phyloP scores from a whole-genome alignment of 2,797 vertebrate genomes.

The Sparidentex hasta region DNA sequence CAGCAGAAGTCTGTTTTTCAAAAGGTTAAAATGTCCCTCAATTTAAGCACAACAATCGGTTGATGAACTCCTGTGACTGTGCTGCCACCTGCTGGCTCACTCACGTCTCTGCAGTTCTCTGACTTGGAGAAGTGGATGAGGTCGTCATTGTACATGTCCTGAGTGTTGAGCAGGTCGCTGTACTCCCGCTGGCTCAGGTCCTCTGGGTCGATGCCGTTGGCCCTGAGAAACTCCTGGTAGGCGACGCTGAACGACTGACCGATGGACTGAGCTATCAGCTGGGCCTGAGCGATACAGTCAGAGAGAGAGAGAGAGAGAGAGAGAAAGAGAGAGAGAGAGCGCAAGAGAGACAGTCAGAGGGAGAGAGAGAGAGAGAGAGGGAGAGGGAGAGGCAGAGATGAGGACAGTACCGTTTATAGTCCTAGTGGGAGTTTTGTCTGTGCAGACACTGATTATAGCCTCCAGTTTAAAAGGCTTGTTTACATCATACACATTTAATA shows the following conservation, averaged over 20 bases:
- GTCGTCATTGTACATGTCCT: slow-evolving; percentile 99
- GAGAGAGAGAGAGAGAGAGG: not conserved
- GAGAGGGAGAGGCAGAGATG: not conserved
- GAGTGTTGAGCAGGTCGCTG: slow-evolving; percentile 97
- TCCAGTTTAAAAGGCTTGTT: slow-evolving; percentile 3
- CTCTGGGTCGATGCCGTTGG: slow-evolving; percentile 97
- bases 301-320: not conserved
- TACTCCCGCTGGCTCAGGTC: slow-evolving; percentile 98
- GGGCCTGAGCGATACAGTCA: slow-evolving; percentile 84
- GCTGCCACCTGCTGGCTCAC: slow-evolving; percentile 77
- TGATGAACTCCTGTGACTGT: not conserved
- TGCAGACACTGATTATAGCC: not conserved
- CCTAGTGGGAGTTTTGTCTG: not conserved
- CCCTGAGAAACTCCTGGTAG: slow-evolving; percentile 97
- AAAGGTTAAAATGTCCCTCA: not conserved
- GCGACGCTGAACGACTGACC: slow-evolving; percentile 98
- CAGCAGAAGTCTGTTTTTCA: not conserved
- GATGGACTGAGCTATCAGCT: slow-evolving; percentile 98
- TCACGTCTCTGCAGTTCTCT: slow-evolving; percentile 97
- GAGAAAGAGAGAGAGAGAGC: not conserved
- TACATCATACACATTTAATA: not conserved
- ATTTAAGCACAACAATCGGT: not conserved
- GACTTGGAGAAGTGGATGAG: slow-evolving; percentile 99
- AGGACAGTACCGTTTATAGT: not conserved
- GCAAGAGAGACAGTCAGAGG: too few relatives aligned